Conservation (phyloP, 2,888 invertebrate genomes). For the Drosophila kuntzei region DNA sequence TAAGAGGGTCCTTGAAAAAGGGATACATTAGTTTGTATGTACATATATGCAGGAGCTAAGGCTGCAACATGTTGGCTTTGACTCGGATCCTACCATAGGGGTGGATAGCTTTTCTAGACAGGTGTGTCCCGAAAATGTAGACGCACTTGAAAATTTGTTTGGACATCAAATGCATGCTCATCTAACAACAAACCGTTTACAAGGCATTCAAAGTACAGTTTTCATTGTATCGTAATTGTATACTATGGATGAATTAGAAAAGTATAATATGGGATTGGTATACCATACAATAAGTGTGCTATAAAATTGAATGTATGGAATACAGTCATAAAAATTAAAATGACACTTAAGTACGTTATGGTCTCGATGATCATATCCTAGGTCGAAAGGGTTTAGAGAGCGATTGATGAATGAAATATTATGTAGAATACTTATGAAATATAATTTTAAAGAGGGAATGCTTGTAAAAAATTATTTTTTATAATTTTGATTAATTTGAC, state of each 20-base stretch:
- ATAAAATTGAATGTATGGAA: neutral
- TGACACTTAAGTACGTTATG: neutral
- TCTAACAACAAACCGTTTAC: slow-evolving; percentile 40
- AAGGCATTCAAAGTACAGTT: slow-evolving; percentile 56
- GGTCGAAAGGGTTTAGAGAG: neutral
- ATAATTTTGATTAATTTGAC: too few relatives aligned
- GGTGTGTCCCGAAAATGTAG: slow-evolving; percentile 52
- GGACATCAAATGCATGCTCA: slow-evolving; percentile 47
- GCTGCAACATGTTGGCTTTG: slow-evolving; percentile 48
- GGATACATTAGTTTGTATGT: slow-evolving; percentile 31
- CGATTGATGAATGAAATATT: neutral
- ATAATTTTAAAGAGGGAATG: too few relatives aligned
- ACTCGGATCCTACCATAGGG: slow-evolving; percentile 53
- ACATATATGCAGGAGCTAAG: slow-evolving; percentile 30
- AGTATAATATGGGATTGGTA: neutral
- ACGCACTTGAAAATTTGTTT: slow-evolving; percentile 63
- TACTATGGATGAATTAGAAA: neutral
- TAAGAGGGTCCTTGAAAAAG: slow-evolving; percentile 62
- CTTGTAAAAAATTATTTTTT: too few relatives aligned
- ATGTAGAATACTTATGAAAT: neutral
- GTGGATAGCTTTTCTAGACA: slow-evolving; percentile 67
- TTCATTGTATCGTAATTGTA: neutral
- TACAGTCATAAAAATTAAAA: neutral
- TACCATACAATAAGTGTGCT: slow-evolving; percentile 3
- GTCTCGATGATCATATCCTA: too few relatives aligned